Percentiles rank a stretch among this genome's conserved stretches.
Conservation (phyloP, 2,888 invertebrate genomes). For the Smittia aterrima region DNA sequence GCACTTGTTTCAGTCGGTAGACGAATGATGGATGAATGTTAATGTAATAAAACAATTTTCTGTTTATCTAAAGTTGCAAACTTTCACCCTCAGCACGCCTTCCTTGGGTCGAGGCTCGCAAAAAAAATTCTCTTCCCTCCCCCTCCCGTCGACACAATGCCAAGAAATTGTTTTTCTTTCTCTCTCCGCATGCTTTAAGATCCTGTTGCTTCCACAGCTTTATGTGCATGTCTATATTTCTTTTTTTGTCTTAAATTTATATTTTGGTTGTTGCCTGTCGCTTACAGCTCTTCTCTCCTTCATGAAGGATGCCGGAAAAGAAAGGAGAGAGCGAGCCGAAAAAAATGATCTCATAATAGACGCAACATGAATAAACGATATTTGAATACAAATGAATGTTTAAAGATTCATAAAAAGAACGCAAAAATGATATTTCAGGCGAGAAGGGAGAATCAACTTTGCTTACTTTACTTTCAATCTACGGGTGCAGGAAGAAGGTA, state of each 20-base stretch:
- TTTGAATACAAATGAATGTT: slow-evolving; percentile 40
- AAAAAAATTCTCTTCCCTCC: too few species aligned
- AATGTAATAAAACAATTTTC: slow-evolving; percentile 29
- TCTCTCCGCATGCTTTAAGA: neutral
- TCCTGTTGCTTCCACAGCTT: slow-evolving; percentile 23
- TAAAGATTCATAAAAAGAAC: slow-evolving; percentile 30
- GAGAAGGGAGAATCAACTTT: neutral
- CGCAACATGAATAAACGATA: slow-evolving; percentile 39
- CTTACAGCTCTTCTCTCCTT: too few species aligned
- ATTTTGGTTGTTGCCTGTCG: slow-evolving; percentile 5
- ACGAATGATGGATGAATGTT: slow-evolving; percentile 23
- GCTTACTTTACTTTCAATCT: too few species aligned
- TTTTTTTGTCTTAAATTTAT: slow-evolving; percentile 19
- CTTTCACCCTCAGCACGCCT: slow-evolving; percentile 17
- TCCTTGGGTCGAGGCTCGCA: neutral
- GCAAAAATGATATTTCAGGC: slow-evolving; percentile 33
- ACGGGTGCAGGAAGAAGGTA: neutral
- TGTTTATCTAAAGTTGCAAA: slow-evolving; percentile 19
- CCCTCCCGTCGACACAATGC: neutral
- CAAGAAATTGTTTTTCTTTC: neutral
- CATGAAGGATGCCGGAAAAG: neutral
- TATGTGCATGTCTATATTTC: slow-evolving; percentile 33
- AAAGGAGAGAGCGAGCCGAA: neutral
- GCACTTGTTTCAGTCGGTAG: neutral
- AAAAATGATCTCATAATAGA: slow-evolving; percentile 40